phyloP scores from a whole-genome alignment of 1,140 invertebrate genomes.

The Plectus sambesii region DNA sequence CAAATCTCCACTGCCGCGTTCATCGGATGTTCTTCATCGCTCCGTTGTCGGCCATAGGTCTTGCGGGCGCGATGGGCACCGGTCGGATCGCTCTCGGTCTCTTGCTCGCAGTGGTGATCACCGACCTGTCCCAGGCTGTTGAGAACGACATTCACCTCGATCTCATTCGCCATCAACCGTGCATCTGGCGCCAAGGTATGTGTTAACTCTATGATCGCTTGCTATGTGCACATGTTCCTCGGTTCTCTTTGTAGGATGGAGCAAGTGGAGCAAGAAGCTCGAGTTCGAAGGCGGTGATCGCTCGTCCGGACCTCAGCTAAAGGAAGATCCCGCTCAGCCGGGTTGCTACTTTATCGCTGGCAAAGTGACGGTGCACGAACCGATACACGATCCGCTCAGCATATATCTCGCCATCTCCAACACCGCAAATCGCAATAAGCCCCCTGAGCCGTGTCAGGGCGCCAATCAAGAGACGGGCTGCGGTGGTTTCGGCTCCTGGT shows the following conservation, averaged over 20 bases:
- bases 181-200: constrained; percentile 27
- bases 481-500: constrained; percentile 44
- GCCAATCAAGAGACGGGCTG: constrained; percentile 41
- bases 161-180: constrained; percentile 43
- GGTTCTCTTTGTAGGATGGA: too few relatives aligned
- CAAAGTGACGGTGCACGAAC: constrained; percentile 33
- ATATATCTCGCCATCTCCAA: constrained; percentile 40
- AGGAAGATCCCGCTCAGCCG: too few relatives aligned
- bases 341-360: constrained; percentile 43
- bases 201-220: too few relatives aligned
- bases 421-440: constrained; percentile 38
- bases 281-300: constrained; percentile 41
- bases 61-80: too few relatives aligned
- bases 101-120: too few relatives aligned
- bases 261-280: constrained; percentile 39
- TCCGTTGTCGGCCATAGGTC: too few relatives aligned
- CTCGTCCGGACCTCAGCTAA: constrained; percentile 33
- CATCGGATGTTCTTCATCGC: too few relatives aligned
- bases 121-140: too few relatives aligned
- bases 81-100: too few relatives aligned
- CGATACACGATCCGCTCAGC: constrained; percentile 43
- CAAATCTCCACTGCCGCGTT: too few relatives aligned
- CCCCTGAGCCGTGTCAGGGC: constrained; percentile 38
- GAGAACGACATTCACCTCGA: constrained; percentile 37
- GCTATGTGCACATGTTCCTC: too few relatives aligned